A percentile compares a stretch with the other conserved stretches of the same genome.
Conservation (phyloP, 2,797 vertebrate genomes). For the Eurystomus glaucurus region DNA sequence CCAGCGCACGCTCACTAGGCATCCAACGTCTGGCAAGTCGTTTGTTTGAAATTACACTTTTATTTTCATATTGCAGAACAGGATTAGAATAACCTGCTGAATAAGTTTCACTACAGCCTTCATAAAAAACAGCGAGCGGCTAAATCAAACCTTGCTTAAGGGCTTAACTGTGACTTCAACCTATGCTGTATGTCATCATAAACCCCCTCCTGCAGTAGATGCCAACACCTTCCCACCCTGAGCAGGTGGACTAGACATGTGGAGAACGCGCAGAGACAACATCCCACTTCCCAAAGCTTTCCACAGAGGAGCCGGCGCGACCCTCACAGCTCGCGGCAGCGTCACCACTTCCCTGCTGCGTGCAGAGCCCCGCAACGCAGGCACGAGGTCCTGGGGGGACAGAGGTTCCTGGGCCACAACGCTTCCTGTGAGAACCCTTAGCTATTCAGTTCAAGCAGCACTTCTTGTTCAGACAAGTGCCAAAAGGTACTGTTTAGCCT, state of each 20-base stretch:
- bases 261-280: not conserved
- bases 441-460: not conserved
- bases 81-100: conserved; percentile 51
- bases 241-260: not conserved
- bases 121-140: not conserved
- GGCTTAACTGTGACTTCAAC: not conserved
- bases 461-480: not conserved
- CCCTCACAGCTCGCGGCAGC: not conserved
- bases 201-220: not conserved
- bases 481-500: not conserved
- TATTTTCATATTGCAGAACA: not conserved
- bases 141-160: conserved; percentile 26
- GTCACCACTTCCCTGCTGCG: not conserved
- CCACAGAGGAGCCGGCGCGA: not conserved
- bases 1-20: not conserved
- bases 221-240: conserved; percentile 25
- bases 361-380: not conserved
- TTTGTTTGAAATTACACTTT: conserved; percentile 54
- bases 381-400: not conserved
- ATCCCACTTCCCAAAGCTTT: not conserved
- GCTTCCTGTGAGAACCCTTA: not conserved
- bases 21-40: conserved; percentile 8
- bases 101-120: not conserved
- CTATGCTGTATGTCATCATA: not conserved
- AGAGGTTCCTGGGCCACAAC: not conserved